A percentile compares a stretch with the other conserved stretches of the same genome.
Evolutionary conservation across 2,113 vertebrate genomes (phyloP).

Genomic region (Syngnathoides biaculeatus): DNA sequence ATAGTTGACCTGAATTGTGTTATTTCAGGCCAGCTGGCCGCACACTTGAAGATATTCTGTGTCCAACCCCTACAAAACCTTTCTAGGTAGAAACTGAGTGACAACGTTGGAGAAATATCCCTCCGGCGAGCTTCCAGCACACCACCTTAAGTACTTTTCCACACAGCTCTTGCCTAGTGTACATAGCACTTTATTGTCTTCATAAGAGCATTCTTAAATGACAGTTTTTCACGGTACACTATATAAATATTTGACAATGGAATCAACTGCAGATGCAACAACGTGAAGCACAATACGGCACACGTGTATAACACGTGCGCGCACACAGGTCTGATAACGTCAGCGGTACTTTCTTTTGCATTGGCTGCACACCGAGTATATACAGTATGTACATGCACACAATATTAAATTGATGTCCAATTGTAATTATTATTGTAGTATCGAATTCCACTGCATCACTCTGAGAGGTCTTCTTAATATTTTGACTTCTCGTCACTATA

Average conservation of each 20-base stretch:
- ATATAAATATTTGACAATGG: conserved; percentile 26
- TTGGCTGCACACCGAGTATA: not conserved
- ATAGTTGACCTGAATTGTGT: not conserved
- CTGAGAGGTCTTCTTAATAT: not conserved
- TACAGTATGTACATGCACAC: not conserved
- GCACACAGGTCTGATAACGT: not conserved
- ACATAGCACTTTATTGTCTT: not conserved
- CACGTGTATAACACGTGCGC: not conserved
- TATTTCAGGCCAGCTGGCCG: not conserved
- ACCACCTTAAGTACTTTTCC: not conserved
- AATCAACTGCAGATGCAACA: conserved; percentile 24
- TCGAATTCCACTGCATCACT: not conserved
- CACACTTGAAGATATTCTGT: too few species aligned
- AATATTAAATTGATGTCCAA: not conserved
- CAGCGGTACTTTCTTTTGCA: not conserved
- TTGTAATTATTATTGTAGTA: not conserved
- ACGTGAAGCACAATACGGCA: conserved; percentile 21
- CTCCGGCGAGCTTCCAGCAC: not conserved
- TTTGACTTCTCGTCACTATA: not conserved
- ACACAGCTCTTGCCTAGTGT: too few species aligned
- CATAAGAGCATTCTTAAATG: not conserved
- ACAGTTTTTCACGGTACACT: conserved; percentile 19
- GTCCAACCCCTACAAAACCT: not conserved
- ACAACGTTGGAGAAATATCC: not conserved
- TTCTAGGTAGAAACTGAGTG: not conserved